Evolutionary conservation across 2,888 invertebrate species (phyloP), one percentile per base, ranked within the genome.

Genomic region (Polyommatus icarus): DNA sequence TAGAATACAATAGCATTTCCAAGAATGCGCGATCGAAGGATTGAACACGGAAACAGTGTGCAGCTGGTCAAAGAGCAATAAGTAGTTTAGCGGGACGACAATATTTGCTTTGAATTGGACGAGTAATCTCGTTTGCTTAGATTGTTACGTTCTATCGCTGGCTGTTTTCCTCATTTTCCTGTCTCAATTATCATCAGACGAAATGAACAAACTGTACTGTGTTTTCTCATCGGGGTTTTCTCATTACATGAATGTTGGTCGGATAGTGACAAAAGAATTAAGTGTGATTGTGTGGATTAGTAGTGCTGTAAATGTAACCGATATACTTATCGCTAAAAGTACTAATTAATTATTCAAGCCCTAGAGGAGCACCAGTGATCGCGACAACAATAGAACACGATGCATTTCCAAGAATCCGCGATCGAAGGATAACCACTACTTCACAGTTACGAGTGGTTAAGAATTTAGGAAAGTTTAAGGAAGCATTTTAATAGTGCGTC

Each of bases 21-120:
- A 24, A 24, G 24, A 24, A 24, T 24, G 24, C 24, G 24, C 24
- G 24, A 24, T 24, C 24, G 24, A 24, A 24, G 24, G 24, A 24
- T 24, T 24, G 12, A 61, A 24, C 61, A 20, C 24, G 24, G 24
- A 61, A 20, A 8, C 61, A 61, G 24, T 12, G 5, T 73, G 75
- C 50, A 61, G 20, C 54, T 75, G 54, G 29, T 54, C 50, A 54
- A 75, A 50, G 50, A 73, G 73, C 73, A 73, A 46, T 46, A 50
- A 73, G 73, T 73, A 50, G 46, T 73, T 73, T 50, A 73, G 73
- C 50, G 54, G 24, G 29, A 75, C 18, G 29, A 75, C 75, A 75
- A 54, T 75, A 50, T 75, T 75, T 75, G 46, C 75, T 75, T 50
- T 54, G 54, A 75, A 50, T 75, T 54, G 75, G 29, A 50, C 29